Percentiles rank a stretch among this genome's conserved stretches.
Conservation (phyloP, 2,113 vertebrate genomes). For the Phocoena phocoena region DNA sequence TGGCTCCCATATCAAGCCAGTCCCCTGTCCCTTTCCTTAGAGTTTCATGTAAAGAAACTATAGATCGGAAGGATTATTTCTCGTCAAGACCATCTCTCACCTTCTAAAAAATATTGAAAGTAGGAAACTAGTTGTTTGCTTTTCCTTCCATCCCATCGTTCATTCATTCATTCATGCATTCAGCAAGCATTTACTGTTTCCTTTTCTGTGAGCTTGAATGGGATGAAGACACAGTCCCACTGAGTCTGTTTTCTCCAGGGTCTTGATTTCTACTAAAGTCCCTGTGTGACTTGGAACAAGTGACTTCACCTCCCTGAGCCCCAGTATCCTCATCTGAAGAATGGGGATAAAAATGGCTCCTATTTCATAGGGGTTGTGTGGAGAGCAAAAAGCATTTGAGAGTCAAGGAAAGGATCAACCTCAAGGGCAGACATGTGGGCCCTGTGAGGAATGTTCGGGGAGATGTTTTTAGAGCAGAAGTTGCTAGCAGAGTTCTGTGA, state of each 20-base stretch:
- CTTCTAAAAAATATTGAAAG: not conserved
- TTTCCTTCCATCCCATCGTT: not conserved
- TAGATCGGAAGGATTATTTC: not conserved
- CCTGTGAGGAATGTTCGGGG: not conserved
- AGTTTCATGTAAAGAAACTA: not conserved
- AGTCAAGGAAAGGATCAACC: not conserved
- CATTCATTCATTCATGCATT: not conserved
- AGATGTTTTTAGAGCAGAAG: not conserved
- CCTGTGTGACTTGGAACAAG: not conserved
- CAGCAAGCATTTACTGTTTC: not conserved
- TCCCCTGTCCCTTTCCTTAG: not conserved
- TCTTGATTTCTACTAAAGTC: not conserved
- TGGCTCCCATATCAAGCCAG: not conserved
- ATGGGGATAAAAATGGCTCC: not conserved
- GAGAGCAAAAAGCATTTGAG: not conserved
- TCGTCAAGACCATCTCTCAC: not conserved
- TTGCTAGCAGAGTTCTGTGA: not conserved
- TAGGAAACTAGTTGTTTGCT: not conserved
- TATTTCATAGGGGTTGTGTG: not conserved
- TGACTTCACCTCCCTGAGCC: not conserved
- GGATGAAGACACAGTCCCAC: not conserved
- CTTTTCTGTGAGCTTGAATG: not conserved
- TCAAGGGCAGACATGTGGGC: not conserved
- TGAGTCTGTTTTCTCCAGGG: not conserved
- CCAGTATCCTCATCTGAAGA: not conserved